Evolutionary conservation across 2,797 vertebrate genomes (phyloP).

Genomic region (Danionella dracula): DNA sequence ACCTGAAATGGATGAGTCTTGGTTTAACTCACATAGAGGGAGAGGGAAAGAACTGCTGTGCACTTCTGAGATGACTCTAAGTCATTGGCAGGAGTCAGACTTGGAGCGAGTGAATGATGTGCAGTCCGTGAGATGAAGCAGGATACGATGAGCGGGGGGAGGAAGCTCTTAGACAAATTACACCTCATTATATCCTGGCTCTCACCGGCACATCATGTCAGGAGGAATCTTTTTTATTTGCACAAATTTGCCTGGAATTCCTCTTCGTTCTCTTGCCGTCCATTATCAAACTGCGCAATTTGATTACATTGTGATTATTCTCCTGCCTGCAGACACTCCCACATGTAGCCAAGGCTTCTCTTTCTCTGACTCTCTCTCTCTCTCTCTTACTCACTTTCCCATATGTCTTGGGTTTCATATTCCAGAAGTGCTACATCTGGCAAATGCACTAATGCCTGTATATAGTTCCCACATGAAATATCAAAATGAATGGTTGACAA

Average conservation of each 20-base stretch:
- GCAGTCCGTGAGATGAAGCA: constrained; percentile 40
- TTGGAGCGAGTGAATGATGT: constrained; percentile 42
- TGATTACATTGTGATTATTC: constrained; percentile 98
- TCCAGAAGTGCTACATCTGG: not conserved
- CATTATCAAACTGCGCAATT: constrained; percentile 99
- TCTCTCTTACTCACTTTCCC: not conserved
- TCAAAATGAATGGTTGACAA: no score
- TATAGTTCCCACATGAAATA: not conserved
- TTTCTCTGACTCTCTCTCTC: no score
- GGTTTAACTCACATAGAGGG: not conserved
- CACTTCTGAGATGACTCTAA: not conserved
- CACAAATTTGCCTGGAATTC: constrained; percentile 99
- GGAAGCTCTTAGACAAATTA: constrained; percentile 95
- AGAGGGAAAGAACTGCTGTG: not conserved
- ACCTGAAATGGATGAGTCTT: not conserved
- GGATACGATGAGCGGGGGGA: constrained; percentile 38
- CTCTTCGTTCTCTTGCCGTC: constrained; percentile 96
- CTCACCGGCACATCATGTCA: constrained; percentile 97
- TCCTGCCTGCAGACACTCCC: constrained; percentile 87
- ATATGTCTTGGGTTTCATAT: constrained; percentile 21
- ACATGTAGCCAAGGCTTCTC: constrained; percentile 67
- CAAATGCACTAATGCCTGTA: not conserved
- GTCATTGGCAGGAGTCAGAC: constrained; percentile 1
- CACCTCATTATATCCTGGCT: constrained; percentile 97
- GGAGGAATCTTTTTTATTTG: constrained; percentile 99